phyloP scores from a whole-genome alignment of 1,140 invertebrate genomes.

The Adoxophyes honmai region DNA sequence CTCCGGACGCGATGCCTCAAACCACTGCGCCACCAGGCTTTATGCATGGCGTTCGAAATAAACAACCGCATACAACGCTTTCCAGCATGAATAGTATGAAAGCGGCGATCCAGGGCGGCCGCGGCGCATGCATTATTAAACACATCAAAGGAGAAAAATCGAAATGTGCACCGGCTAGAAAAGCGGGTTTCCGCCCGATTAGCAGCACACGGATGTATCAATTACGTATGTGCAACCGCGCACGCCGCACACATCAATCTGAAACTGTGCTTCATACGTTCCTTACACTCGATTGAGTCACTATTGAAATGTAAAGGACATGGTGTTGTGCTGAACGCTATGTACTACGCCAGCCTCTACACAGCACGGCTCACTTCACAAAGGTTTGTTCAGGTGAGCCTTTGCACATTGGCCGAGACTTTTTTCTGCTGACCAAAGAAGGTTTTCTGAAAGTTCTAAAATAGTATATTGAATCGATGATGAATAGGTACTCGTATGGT shows the following conservation, averaged over 20 bases:
- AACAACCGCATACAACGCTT: too few species aligned
- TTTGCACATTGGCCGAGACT: too few species aligned
- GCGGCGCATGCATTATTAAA: conserved; percentile 70
- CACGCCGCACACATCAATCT: conserved; percentile 20
- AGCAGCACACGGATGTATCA: conserved; percentile 56
- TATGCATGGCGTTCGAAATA: too few species aligned
- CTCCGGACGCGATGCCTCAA: too few species aligned
- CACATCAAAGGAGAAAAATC: conserved; percentile 76
- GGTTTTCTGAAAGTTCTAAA: too few species aligned
- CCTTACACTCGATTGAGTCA: conserved; percentile 10
- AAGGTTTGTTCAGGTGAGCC: too few species aligned
- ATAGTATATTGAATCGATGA: too few species aligned
- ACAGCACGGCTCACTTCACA: too few species aligned
- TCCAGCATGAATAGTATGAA: conserved; percentile 25
- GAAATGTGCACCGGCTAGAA: conserved; percentile 68
- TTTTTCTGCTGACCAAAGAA: too few species aligned
- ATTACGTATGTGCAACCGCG: conserved; percentile 51
- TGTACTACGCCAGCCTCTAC: too few species aligned
- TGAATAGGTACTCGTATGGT: too few species aligned
- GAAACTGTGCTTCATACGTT: conserved; percentile 12
- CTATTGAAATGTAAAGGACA: conserved; percentile 8
- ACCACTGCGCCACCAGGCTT: too few species aligned
- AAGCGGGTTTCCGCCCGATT: conserved; percentile 70
- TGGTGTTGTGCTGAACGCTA: neutral
- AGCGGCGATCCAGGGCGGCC: conserved; percentile 25